A percentile compares a stretch with the other conserved stretches of the same genome.
These are phyloP conservation scores for Scomber japonicus DNA, from an alignment of 2,113 vertebrate genomes.

Conservation along the genomic window DNA sequence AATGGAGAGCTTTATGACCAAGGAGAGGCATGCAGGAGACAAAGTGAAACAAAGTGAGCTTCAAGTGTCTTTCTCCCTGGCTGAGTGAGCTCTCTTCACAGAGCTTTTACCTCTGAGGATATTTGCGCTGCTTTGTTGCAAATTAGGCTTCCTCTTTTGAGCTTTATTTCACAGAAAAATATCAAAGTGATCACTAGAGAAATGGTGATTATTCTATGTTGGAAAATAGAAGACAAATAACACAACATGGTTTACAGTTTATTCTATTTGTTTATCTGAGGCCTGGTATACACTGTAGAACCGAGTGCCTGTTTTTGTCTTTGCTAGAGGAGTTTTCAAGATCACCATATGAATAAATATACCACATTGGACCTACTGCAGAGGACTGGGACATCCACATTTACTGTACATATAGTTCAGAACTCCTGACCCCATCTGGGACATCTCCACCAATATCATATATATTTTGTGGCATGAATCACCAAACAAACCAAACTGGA, in stretches of 20 bases:
- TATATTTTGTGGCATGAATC: background rate
- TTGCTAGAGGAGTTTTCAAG: slow-evolving; percentile 23
- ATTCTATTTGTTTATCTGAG: slow-evolving; percentile 33
- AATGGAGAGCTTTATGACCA: slow-evolving; percentile 70
- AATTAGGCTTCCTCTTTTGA: slow-evolving; percentile 61
- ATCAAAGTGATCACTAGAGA: slow-evolving; percentile 59
- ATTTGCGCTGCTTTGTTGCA: slow-evolving; percentile 67
- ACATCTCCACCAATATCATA: background rate
- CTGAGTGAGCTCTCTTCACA: slow-evolving; percentile 55
- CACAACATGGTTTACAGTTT: slow-evolving; percentile 49
- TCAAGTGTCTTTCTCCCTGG: slow-evolving; percentile 60
- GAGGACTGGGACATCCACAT: background rate
- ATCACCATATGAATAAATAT: background rate
- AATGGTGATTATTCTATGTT: slow-evolving; percentile 51
- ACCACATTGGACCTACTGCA: background rate
- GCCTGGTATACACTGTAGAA: slow-evolving; percentile 5
- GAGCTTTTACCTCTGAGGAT: slow-evolving; percentile 57
- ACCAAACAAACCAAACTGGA: background rate
- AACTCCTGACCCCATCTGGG: slow-evolving; percentile 9
- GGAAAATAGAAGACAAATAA: slow-evolving; percentile 42
- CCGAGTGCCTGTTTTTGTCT: background rate
- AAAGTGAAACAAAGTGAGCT: slow-evolving; percentile 78
- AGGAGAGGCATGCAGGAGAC: slow-evolving; percentile 54
- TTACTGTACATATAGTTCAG: slow-evolving; percentile 2
- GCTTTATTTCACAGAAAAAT: slow-evolving; percentile 59